A percentile compares a stretch with the other conserved stretches of the same genome.
Conservation (phyloP, 2,113 vertebrate species). For the Chaetodon trifascialis region DNA sequence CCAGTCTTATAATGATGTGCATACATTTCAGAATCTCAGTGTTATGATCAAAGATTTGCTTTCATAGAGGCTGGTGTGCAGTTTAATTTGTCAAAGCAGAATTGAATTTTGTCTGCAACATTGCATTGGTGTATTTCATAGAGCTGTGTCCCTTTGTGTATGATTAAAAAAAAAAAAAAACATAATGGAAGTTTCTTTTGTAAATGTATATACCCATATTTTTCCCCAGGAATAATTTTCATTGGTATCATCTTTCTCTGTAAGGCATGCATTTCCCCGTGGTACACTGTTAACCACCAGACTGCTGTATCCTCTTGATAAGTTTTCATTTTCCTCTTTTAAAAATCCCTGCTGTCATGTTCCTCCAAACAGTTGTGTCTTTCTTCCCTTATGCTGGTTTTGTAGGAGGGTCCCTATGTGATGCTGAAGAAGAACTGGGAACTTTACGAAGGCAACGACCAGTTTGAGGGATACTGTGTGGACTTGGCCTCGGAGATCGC, state of each 20-base stretch:
- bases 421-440: constrained; percentile 99
- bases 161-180: constrained; percentile 11
- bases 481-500: constrained; percentile 99
- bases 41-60: background rate
- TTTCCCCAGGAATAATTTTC: background rate
- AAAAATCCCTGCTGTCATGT: constrained; percentile 37
- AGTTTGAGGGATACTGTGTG: constrained; percentile 98
- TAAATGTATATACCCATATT: background rate
- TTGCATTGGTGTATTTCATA: background rate
- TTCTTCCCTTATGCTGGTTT: constrained; percentile 74
- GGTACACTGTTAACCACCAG: constrained; percentile 10
- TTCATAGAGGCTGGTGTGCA: background rate
- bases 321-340: constrained; percentile 1
- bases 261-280: background rate
- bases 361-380: constrained; percentile 75
- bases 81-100: background rate
- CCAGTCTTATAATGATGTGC: background rate
- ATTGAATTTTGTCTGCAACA: background rate
- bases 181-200: background rate
- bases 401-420: constrained; percentile 99
- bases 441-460: constrained; percentile 97
- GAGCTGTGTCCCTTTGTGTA: background rate
- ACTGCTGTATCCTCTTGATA: constrained; percentile 3
- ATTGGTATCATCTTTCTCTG: background rate
- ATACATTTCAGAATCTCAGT: background rate